Percentiles rank a stretch among this genome's conserved stretches.
Evolutionary conservation across 2,888 invertebrate genomes (phyloP).

Genomic region (Mythimna ferrago): DNA sequence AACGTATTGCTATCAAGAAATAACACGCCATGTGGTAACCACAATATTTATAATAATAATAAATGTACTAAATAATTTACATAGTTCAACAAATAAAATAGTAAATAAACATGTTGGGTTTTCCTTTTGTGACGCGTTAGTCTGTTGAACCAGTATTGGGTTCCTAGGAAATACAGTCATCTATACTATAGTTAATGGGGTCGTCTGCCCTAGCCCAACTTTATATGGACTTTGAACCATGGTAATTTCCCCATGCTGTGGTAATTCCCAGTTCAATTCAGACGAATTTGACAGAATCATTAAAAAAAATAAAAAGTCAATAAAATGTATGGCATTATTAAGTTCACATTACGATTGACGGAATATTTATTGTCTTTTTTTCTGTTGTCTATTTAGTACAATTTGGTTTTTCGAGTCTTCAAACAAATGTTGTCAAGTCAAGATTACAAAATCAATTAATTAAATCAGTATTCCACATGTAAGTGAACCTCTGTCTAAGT

Average conservation of each 20-base stretch:
- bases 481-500: slow-evolving; percentile 14
- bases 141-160: not conserved
- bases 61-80: slow-evolving; percentile 14
- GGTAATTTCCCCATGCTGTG: not conserved
- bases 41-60: slow-evolving; percentile 8
- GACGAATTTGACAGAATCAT: slow-evolving; percentile 8
- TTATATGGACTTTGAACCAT: not conserved
- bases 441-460: slow-evolving; percentile 24
- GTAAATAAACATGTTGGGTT: slow-evolving; percentile 18
- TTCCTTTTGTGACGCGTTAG: slow-evolving; percentile 20
- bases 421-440: not conserved
- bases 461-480: slow-evolving; percentile 24
- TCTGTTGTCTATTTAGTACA: not conserved
- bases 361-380: not conserved
- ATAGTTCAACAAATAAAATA: not conserved
- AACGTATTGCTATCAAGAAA: slow-evolving; percentile 18
- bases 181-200: slow-evolving; percentile 2
- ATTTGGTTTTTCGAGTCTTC: not conserved
- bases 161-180: slow-evolving; percentile 25
- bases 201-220: not conserved
- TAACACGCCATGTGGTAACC: slow-evolving; percentile 15
- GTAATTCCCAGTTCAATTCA: slow-evolving; percentile 12
- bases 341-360: not conserved
- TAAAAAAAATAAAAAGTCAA: not conserved
- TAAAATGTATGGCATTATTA: not conserved